Evolutionary conservation across 2,888 invertebrate genomes (phyloP).

Genomic region (Cerceris ruficornis): DNA sequence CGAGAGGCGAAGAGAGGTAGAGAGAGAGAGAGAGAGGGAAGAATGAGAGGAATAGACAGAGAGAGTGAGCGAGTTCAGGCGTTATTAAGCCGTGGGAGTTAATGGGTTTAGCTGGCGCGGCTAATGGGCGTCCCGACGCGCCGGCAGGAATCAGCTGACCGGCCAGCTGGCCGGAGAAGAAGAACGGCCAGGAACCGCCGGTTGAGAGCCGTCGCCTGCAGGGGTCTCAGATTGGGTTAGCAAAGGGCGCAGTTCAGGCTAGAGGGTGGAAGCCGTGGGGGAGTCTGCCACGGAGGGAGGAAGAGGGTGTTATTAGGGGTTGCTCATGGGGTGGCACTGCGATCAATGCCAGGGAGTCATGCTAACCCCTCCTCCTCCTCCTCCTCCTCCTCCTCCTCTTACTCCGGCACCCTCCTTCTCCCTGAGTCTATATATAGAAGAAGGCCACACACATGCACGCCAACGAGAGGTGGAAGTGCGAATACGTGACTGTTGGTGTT

Average conservation of each 20-base stretch:
- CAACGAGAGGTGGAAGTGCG: neutral
- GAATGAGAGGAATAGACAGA: neutral
- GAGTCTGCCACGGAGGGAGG: constrained; percentile 64
- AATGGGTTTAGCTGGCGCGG: constrained; percentile 75
- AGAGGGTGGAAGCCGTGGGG: constrained; percentile 50
- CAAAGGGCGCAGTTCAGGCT: constrained; percentile 69
- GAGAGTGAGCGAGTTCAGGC: constrained; percentile 45
- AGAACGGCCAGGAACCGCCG: constrained; percentile 38
- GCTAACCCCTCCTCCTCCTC: constrained; percentile 73
- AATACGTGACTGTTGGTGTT: neutral
- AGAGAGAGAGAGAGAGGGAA: too few species aligned
- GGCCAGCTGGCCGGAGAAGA: constrained; percentile 72
- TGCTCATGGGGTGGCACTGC: constrained; percentile 80
- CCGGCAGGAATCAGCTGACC: constrained; percentile 76
- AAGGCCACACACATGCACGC: constrained; percentile 50
- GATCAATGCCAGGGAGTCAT: constrained; percentile 81
- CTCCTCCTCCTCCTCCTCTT: constrained; percentile 60
- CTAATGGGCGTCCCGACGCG: constrained; percentile 64
- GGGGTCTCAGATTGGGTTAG: constrained; percentile 73
- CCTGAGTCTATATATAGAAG: constrained; percentile 67
- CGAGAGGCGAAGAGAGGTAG: too few species aligned
- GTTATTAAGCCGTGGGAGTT: constrained; percentile 74
- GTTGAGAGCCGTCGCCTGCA: constrained; percentile 68
- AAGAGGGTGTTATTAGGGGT: constrained; percentile 79
- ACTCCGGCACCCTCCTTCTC: constrained; percentile 20